These are phyloP conservation scores for Ypsolopha sequella DNA, from an alignment of 2,888 invertebrate genomes.

Conservation along the genomic window DNA sequence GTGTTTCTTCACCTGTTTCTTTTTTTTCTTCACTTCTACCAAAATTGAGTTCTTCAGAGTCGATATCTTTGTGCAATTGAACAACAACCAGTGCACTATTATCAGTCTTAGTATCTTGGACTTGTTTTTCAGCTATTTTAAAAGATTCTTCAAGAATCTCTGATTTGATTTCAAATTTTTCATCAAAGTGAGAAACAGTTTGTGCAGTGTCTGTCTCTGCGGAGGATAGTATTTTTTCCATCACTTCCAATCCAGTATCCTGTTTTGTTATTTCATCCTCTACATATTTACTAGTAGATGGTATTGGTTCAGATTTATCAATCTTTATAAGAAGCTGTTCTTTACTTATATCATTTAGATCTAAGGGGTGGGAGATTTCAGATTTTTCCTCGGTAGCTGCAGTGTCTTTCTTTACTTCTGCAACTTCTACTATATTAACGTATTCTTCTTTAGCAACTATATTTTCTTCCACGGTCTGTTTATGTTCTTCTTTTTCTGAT, in stretches of 20 bases:
- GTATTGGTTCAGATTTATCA: slow-evolving; percentile 7
- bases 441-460: neutral
- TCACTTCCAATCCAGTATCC: slow-evolving; percentile 9
- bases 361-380: slow-evolving; percentile 6
- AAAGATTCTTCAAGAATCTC: too few species aligned
- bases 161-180: too few species aligned
- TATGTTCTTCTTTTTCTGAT: neutral
- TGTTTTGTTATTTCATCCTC: slow-evolving; percentile 13
- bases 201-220: too few species aligned
- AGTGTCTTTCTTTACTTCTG: too few species aligned
- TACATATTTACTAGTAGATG: slow-evolving; percentile 1
- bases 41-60: too few species aligned
- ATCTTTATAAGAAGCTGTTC: slow-evolving; percentile 14
- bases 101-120: slow-evolving; percentile 5
- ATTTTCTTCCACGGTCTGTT: neutral
- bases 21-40: too few species aligned
- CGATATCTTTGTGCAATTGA: too few species aligned
- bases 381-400: neutral
- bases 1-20: too few species aligned
- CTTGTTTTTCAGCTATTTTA: neutral
- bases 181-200: too few species aligned
- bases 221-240: slow-evolving; percentile 5
- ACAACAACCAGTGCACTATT: too few species aligned
- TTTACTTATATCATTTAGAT: slow-evolving; percentile 15
- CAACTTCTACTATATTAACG: neutral